phyloP scores from a whole-genome alignment of 1,140 invertebrate species.

The Ruditapes philippinarum region DNA sequence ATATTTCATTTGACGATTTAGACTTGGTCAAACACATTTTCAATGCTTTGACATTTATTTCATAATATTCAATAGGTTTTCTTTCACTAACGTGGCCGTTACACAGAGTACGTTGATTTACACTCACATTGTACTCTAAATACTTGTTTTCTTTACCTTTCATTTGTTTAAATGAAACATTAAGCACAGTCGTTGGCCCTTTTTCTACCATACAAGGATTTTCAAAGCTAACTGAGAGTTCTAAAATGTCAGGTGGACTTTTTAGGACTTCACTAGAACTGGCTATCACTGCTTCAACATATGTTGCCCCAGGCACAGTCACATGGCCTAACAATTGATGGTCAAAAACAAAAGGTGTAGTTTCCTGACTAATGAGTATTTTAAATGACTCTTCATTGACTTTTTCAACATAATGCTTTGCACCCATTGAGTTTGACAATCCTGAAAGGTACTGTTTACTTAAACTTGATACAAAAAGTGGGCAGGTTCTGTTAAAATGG shows the following conservation, averaged over 20 bases:
- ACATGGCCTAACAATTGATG: slow-evolving; percentile 59
- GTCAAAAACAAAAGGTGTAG: slow-evolving; percentile 66
- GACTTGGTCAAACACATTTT: slow-evolving; percentile 61
- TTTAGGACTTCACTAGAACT: background rate
- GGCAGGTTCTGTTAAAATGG: slow-evolving; percentile 25
- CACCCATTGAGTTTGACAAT: background rate
- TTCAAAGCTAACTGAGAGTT: slow-evolving; percentile 7
- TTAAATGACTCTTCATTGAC: background rate
- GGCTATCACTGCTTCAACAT: slow-evolving; percentile 59
- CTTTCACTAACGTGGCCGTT: background rate
- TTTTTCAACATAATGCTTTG: slow-evolving; percentile 43
- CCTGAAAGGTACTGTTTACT: slow-evolving; percentile 33
- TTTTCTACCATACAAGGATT: background rate
- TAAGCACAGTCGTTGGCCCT: slow-evolving; percentile 13
- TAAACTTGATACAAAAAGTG: slow-evolving; percentile 11
- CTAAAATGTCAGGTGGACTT: background rate
- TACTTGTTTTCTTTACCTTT: background rate
- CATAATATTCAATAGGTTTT: background rate
- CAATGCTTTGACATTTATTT: slow-evolving; percentile 58
- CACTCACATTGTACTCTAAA: background rate
- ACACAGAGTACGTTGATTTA: background rate
- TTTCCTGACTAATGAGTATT: slow-evolving; percentile 11
- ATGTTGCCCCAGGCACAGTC: slow-evolving; percentile 70
- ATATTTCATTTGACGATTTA: slow-evolving; percentile 66
- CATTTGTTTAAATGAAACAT: background rate